Evolutionary conservation across 2,888 invertebrate species (phyloP), one percentile per base, ranked within the genome.

Genomic region (Cataglyphis rosenhaueri): DNA sequence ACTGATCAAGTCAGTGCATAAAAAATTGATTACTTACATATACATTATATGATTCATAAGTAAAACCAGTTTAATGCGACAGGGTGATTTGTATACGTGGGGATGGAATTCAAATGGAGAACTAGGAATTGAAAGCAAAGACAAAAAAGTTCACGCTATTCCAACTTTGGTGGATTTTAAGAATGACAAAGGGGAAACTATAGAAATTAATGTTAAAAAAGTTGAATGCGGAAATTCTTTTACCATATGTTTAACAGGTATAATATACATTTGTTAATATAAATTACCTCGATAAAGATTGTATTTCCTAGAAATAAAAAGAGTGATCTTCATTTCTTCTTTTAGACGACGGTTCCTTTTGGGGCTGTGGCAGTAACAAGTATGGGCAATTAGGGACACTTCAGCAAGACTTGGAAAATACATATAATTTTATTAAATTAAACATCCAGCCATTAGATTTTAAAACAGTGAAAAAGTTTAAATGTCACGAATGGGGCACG

Each of bases 41-140:
- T 48, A n/a, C 25, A 18, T 57, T 59, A 59, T 10, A 2, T 32
- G 6, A 61, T 5, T 55, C n/a, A 1, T 25, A 52, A 61, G 3
- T 29, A 10, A 75, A 62, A 86, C 21, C 38, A 44, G 5, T 21
- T 38, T 32, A 21, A 57, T n/a, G 21, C 52, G 85, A 68, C 25
- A 96, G 94, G 98, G 98, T 18, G 98, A 98, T 93, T 92, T 98
- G 0, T 99, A 98, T 93, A 95, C 96, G 2, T 99, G 99, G 98
- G 99, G 99, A 9, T 98, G 97, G 97, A 99, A 99, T 95, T 96
- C 97, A 85, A 96, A 96, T 91, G 98, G 98, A 0, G 98, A 99
- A 94, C 95, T 99, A 21, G 98, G 98, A 9, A 94, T 97, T 44
- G 93, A 94, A 48, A 92, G 93, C 9, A 93, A 95, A 84, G 95